Conservation (phyloP, 2,113 vertebrate species). For the Istiophorus platypterus region DNA sequence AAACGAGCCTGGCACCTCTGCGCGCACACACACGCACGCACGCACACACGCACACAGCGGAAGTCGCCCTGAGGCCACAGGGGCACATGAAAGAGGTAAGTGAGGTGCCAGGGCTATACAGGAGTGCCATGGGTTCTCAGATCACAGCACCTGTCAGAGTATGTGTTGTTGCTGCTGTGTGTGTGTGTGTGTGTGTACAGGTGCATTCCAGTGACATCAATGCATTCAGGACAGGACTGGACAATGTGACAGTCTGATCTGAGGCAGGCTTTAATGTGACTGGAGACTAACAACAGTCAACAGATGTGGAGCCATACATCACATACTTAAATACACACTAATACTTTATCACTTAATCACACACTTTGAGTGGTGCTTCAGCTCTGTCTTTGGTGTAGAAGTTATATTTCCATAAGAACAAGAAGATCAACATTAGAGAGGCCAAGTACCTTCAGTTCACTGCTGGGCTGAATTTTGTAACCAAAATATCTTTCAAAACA, state of each 20-base stretch:
- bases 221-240: conserved; percentile 8
- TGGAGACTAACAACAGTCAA: conserved; percentile 7
- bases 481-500: not conserved
- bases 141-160: conserved; percentile 51
- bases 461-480: not conserved
- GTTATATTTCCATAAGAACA: conserved; percentile 13
- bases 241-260: conserved; percentile 25
- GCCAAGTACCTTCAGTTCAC: conserved; percentile 3
- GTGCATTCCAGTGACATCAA: not conserved
- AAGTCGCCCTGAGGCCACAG: conserved; percentile 58
- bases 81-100: conserved; percentile 55
- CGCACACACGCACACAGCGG: conserved; percentile 23
- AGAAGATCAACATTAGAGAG: conserved; percentile 14
- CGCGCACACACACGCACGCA: conserved; percentile 16
- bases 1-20: conserved; percentile 22
- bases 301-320: not conserved
- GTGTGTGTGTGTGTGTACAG: conserved; percentile 4
- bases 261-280: conserved; percentile 15
- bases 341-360: not conserved
- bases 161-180: conserved; percentile 12
- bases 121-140: conserved; percentile 30
- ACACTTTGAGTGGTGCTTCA: conserved; percentile 17
- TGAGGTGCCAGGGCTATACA: conserved; percentile 11
- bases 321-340: not conserved
- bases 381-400: not conserved